Conservation (phyloP, 2,113 vertebrate species). For the Oncorhynchus tshawytscha region DNA sequence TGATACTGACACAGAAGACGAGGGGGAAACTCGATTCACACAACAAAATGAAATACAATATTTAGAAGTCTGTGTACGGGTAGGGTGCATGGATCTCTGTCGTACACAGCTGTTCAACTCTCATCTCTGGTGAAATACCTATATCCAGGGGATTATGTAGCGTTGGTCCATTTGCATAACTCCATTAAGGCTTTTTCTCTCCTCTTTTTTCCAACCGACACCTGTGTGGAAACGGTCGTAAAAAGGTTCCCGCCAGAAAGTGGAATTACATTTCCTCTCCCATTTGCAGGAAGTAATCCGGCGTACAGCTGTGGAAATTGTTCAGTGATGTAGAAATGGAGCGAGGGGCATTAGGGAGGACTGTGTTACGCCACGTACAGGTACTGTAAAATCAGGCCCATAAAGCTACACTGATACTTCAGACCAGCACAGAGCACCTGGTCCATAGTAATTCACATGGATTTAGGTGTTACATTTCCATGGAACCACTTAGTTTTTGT, state of each 20-base stretch:
- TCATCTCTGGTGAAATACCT: constrained; percentile 48
- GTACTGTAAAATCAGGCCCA: no score
- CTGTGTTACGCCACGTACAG: no score
- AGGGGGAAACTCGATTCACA: constrained; percentile 45
- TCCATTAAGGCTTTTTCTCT: constrained; percentile 52
- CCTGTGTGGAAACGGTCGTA: constrained; percentile 59
- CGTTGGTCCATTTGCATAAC: constrained; percentile 66
- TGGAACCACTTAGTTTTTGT: no score
- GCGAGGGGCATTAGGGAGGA: neutral
- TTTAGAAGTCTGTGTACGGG: constrained; percentile 25
- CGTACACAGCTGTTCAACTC: constrained; percentile 57
- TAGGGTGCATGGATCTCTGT: constrained; percentile 25
- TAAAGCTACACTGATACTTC: no score
- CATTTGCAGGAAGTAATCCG: constrained; percentile 59
- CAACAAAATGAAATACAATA: constrained; percentile 28
- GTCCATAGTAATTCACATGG: no score
- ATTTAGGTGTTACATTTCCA: no score
- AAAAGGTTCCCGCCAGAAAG: constrained; percentile 54
- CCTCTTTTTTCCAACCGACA: constrained; percentile 44
- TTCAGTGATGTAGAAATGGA: constrained; percentile 34
- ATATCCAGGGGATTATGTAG: constrained; percentile 58
- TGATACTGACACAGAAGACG: constrained; percentile 22
- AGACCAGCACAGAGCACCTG: no score
- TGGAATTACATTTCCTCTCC: constrained; percentile 56
- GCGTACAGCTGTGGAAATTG: constrained; percentile 55